Evolutionary conservation across 2,797 vertebrate species (phyloP).

Genomic region (Clamator glandarius): DNA sequence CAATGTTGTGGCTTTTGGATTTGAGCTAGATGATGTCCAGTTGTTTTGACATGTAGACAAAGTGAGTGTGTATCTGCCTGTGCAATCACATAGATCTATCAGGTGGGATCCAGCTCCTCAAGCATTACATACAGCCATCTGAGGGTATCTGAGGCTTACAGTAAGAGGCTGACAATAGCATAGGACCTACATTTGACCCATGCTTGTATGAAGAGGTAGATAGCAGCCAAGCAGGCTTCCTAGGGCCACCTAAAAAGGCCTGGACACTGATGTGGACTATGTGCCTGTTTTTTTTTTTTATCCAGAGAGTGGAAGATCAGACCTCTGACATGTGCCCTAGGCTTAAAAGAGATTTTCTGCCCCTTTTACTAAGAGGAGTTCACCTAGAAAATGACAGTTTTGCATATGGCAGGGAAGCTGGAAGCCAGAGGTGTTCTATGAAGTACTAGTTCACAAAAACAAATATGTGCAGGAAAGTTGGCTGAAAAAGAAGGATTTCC

Average conservation of each 20-base stretch:
- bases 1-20: conserved; percentile 20
- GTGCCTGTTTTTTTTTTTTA: background rate
- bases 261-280: background rate
- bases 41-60: background rate
- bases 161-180: background rate
- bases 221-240: background rate
- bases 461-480: background rate
- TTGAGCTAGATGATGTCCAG: background rate
- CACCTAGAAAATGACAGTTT: background rate
- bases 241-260: background rate
- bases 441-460: background rate
- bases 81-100: background rate
- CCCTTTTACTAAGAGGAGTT: background rate
- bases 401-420: background rate
- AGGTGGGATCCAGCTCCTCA: background rate
- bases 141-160: background rate
- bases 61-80: background rate
- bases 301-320: background rate
- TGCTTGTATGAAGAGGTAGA: background rate
- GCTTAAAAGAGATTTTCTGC: background rate
- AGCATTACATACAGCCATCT: background rate
- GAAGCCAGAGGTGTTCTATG: background rate
- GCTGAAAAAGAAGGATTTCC: conserved; percentile 3
- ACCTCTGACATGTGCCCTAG: background rate
- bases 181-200: background rate